Base-by-base conservation (phyloP, 2,797 vertebrate genomes). In the Microctenopoma steveboyesi region DNA sequence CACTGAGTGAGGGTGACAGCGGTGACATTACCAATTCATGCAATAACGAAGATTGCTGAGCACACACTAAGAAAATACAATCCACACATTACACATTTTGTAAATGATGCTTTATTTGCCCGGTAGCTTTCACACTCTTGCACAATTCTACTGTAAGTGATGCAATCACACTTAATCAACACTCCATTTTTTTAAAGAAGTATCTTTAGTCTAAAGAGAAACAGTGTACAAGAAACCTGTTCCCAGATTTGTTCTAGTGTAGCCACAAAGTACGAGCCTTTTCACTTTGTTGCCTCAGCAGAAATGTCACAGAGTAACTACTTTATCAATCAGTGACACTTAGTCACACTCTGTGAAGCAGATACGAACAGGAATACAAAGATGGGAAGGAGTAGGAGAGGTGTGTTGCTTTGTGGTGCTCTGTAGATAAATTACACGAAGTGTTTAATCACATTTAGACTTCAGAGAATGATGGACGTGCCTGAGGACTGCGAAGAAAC, bases 11-110 rank as follows among this genome's bases (percentile, higher is more conserved):
- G 75, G 70, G 52, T 84, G 88, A 86, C 86, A 84, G 87, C 82
- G 6, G 64, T 86, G 86, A 89, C 86, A 88, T 90, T 90, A 88
- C 84, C 86, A 68, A 85, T 90, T 84, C 85, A 81, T 85, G 87
- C 87, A 88, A 85, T 87, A 88, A 86, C 66, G 6, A 65, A 85
- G 82, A 86, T 69, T 88, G 88, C 89, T 84, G 88, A 88, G 81
- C 76, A 70, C 84, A 83, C 78, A 65, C 65, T 64, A 30, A 64
- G 53, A 68, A 85, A 77, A 66, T 67, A 74, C 75, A 70, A 57
- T 76, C 73, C 62, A 71, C 64, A 73, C 75, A 73, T 74, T 70
- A 69, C 60, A 59, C 66, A 81, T 73, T 83, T 80, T 61, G 71
- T 64, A 75, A 72, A 81, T 81, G 45, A 27, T 45, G 18, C 35